Conservation (phyloP, 2,888 invertebrate species). For the Perdita meconis region DNA sequence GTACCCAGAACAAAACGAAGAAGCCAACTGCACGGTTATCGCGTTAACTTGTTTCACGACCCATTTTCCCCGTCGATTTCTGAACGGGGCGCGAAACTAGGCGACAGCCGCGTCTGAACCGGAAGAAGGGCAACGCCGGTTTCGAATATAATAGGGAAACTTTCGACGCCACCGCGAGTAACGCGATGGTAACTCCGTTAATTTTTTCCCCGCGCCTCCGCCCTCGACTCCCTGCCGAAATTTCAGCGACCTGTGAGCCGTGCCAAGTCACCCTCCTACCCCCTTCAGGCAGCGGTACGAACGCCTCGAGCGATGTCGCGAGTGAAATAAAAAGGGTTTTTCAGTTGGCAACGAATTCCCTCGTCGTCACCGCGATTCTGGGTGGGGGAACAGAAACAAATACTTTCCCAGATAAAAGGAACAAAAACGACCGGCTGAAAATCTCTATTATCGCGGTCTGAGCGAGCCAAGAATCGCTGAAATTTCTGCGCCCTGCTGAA, state of each 20-base stretch:
- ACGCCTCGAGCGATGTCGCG: slow-evolving; percentile 30
- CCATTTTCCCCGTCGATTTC: slow-evolving; percentile 44
- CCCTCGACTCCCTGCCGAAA: background rate
- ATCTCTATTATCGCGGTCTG: slow-evolving; percentile 32
- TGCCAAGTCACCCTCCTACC: slow-evolving; percentile 56
- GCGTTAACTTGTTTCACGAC: slow-evolving; percentile 50
- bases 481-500: background rate
- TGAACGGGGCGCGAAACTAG: slow-evolving; percentile 27
- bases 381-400: slow-evolving; percentile 38
- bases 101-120: slow-evolving; percentile 22
- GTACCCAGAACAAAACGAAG: background rate
- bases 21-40: slow-evolving; percentile 27
- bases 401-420: slow-evolving; percentile 30
- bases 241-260: slow-evolving; percentile 40
- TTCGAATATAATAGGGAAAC: slow-evolving; percentile 46
- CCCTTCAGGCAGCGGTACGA: slow-evolving; percentile 24
- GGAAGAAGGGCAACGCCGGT: slow-evolving; percentile 18
- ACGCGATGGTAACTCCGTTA: slow-evolving; percentile 31
- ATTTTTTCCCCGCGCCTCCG: slow-evolving; percentile 4
- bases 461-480: background rate
- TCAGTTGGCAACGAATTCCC: slow-evolving; percentile 47
- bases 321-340: slow-evolving; percentile 41
- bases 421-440: slow-evolving; percentile 8
- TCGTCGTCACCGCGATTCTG: slow-evolving; percentile 18
- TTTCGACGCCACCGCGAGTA: slow-evolving; percentile 33